Evolutionary conservation across 2,113 vertebrate species (phyloP).

Genomic region (Abramis brama): DNA sequence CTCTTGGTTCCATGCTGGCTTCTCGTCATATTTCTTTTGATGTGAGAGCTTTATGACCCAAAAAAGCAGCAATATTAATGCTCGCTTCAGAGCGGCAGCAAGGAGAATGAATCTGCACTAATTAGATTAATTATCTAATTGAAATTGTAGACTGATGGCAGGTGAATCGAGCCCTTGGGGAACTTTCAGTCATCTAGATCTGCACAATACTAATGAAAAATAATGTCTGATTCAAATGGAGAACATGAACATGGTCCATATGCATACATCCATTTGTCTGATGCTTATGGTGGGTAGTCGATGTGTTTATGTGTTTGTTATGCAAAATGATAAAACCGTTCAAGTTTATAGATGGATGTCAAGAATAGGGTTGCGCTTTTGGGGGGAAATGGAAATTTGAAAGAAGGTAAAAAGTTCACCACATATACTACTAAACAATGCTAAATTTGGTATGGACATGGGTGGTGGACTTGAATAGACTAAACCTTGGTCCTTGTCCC

Average conservation of each 20-base stretch:
- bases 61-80: conserved; percentile 64
- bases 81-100: conserved; percentile 54
- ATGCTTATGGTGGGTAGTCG: background rate
- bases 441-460: no score
- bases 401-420: no score
- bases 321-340: background rate
- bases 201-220: conserved; percentile 17
- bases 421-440: no score
- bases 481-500: no score
- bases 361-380: background rate
- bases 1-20: conserved; percentile 37
- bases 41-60: conserved; percentile 65
- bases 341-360: background rate
- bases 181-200: background rate
- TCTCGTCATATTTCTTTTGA: conserved; percentile 58
- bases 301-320: background rate
- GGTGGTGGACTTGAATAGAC: no score
- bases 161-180: conserved; percentile 46
- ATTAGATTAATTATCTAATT: conserved; percentile 70
- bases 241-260: background rate
- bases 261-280: background rate
- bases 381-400: no score
- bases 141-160: conserved; percentile 54
- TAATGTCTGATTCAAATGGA: background rate
- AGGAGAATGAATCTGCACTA: conserved; percentile 57